Percentiles rank a stretch among this genome's conserved stretches.
Evolutionary conservation across 2,888 invertebrate species (phyloP).

Genomic region (Sepiola atlantica): DNA sequence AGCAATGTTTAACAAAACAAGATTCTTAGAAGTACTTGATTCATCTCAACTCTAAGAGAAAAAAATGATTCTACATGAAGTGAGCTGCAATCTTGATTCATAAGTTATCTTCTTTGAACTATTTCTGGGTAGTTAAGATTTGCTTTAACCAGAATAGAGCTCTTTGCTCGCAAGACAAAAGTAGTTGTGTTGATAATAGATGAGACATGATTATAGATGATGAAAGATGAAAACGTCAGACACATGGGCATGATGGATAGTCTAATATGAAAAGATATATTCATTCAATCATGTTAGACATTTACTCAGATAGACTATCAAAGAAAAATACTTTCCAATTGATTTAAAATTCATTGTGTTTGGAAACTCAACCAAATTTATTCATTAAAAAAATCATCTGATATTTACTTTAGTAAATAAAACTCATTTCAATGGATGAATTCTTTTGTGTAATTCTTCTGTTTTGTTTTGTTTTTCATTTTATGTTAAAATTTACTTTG

Average conservation of each 20-base stretch:
- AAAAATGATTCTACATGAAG: too few relatives aligned
- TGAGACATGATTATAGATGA: not conserved
- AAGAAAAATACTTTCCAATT: not conserved
- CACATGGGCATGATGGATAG: not conserved
- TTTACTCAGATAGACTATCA: not conserved
- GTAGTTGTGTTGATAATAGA: too few relatives aligned
- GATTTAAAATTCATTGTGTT: not conserved
- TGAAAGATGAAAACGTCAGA: not conserved
- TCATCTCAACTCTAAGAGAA: too few relatives aligned
- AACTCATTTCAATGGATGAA: not conserved
- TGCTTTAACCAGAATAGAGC: too few relatives aligned
- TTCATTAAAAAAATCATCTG: not conserved
- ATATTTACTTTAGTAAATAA: not conserved
- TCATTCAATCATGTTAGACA: not conserved
- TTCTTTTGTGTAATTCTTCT: not conserved
- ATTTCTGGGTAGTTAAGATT: too few relatives aligned
- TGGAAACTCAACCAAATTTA: not conserved
- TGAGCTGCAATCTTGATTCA: too few relatives aligned
- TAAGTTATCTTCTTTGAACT: too few relatives aligned
- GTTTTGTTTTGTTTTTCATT: too few relatives aligned
- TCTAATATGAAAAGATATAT: not conserved
- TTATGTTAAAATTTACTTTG: not conserved
- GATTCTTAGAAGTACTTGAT: too few relatives aligned
- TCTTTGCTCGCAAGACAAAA: too few relatives aligned
- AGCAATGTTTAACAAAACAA: too few relatives aligned